Conservation (phyloP, 2,113 vertebrate genomes). For the Takifugu flavidus region DNA sequence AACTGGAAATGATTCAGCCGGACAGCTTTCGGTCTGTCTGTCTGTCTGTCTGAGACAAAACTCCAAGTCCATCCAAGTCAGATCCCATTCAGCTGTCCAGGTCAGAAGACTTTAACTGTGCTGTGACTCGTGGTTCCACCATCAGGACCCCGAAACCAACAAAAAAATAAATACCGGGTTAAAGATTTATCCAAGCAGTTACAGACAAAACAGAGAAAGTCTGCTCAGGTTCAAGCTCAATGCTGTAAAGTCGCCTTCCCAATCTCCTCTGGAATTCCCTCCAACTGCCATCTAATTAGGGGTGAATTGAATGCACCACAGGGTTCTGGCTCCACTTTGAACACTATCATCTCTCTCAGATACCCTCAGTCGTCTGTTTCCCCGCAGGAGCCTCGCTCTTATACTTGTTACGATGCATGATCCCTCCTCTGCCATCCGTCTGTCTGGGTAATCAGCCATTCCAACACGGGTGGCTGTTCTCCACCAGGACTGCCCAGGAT, state of each 20-base stretch:
- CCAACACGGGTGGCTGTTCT: constrained; percentile 37
- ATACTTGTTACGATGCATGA: constrained; percentile 22
- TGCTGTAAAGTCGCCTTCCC: constrained; percentile 9
- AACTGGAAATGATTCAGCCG: too few relatives aligned
- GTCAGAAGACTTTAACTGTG: too few relatives aligned
- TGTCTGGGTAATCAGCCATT: constrained; percentile 58
- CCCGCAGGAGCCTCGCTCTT: constrained; percentile 24
- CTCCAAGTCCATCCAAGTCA: too few relatives aligned
- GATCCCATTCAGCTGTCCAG: too few relatives aligned
- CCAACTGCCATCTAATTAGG: constrained; percentile 53
- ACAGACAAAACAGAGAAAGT: constrained; percentile 1
- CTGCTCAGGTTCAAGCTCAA: neutral
- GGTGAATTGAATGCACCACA: constrained; percentile 34
- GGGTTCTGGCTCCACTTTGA: constrained; percentile 35
- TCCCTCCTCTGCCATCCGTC: constrained; percentile 41
- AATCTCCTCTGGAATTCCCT: constrained; percentile 27
- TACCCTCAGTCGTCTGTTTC: constrained; percentile 25
- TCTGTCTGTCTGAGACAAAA: too few relatives aligned
- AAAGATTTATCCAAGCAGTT: neutral
- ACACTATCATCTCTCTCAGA: constrained; percentile 51
- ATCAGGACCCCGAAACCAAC: too few relatives aligned
- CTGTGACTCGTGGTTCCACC: too few relatives aligned
- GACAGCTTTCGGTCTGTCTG: too few relatives aligned
- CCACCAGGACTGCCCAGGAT: constrained; percentile 40
- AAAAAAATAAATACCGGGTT: too few relatives aligned